Evolutionary conservation across 2,797 vertebrate species (phyloP).

Genomic region (Aeoliscus strigatus): DNA sequence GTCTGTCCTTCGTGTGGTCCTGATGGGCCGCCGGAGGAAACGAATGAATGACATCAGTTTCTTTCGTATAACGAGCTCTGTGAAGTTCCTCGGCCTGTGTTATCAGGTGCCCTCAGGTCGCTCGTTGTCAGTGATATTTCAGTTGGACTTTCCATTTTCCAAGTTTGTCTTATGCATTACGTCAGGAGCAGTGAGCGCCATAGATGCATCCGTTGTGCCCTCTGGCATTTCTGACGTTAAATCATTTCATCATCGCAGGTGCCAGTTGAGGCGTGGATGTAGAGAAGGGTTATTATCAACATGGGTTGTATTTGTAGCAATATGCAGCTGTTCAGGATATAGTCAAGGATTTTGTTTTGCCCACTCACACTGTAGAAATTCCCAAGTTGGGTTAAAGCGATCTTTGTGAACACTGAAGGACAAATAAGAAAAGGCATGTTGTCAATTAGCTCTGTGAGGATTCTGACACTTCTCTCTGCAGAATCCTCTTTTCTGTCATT

Average conservation of each 20-base stretch:
- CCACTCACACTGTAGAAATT: constrained; percentile 31
- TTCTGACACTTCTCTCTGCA: constrained; percentile 43
- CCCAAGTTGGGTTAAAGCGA: constrained; percentile 42
- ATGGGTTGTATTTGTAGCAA: constrained; percentile 32
- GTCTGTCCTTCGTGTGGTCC: no score
- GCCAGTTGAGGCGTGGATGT: constrained; percentile 26
- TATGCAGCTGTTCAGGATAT: constrained; percentile 37
- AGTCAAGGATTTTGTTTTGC: constrained; percentile 30
- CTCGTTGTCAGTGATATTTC: no score
- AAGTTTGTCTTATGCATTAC: no score
- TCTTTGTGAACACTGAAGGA: constrained; percentile 46
- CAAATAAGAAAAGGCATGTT: constrained; percentile 41
- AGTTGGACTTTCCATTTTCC: no score
- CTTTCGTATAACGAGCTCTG: no score
- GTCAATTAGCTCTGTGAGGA: constrained; percentile 57
- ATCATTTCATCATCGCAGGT: constrained; percentile 18
- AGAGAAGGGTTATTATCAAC: constrained; percentile 23
- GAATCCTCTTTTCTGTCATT: constrained; percentile 48
- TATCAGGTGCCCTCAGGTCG: no score
- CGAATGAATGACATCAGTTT: no score
- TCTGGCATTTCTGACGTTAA: no score
- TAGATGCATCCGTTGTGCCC: no score
- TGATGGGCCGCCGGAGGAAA: no score
- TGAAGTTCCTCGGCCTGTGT: no score
- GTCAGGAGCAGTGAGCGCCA: no score